These are phyloP conservation scores for Calliphora vicina DNA, from an alignment of 1,140 invertebrate genomes.

Conservation along the genomic window DNA sequence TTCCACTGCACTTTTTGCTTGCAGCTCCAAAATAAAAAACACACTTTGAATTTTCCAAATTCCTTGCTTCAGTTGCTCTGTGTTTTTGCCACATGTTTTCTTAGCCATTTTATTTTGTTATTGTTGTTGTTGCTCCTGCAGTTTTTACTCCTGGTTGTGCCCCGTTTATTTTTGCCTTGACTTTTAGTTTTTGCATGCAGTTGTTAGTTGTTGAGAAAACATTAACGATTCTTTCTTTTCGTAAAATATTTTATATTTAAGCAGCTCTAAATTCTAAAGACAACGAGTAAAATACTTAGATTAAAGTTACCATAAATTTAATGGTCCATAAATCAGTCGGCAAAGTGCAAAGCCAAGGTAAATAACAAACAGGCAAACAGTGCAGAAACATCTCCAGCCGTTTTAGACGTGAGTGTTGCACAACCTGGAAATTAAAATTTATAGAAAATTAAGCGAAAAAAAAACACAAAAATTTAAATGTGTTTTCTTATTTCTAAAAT, in stretches of 20 bases:
- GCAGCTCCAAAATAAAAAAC: not conserved
- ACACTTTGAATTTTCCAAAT: not conserved
- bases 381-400: not conserved
- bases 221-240: not conserved
- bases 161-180: not conserved
- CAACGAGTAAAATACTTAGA: conserved; percentile 37
- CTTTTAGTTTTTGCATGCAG: not conserved
- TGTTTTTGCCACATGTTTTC: not conserved
- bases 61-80: not conserved
- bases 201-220: not conserved
- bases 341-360: conserved; percentile 7
- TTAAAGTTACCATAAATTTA: conserved; percentile 40
- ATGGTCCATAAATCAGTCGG: conserved; percentile 38
- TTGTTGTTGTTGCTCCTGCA: not conserved
- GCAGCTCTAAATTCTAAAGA: not conserved
- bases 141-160: not conserved
- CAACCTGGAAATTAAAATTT: not conserved
- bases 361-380: not conserved
- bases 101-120: not conserved
- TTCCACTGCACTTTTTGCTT: not conserved
- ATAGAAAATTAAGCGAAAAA: not conserved
- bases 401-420: not conserved
- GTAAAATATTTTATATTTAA: not conserved
- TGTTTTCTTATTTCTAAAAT: not conserved
- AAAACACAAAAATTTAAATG: not conserved